Evolutionary conservation across 2,797 vertebrate species (phyloP).

Genomic region (Leuciscus waleckii): DNA sequence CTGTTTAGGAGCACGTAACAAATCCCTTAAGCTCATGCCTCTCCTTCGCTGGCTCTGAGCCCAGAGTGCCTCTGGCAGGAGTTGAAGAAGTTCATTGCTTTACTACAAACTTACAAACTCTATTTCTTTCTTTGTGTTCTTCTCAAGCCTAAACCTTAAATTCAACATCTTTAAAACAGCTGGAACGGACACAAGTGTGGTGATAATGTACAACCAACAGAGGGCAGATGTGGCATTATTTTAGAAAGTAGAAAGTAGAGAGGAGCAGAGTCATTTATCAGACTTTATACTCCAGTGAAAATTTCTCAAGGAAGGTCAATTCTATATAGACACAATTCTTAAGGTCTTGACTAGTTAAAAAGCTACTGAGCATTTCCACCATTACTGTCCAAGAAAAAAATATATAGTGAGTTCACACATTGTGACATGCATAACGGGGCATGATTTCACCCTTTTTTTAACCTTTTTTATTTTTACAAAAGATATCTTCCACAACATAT

Average conservation of each 20-base stretch:
- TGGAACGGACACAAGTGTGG: not conserved
- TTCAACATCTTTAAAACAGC: not conserved
- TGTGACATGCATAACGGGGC: not conserved
- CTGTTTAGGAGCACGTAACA: constrained; percentile 60
- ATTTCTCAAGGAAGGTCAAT: not conserved
- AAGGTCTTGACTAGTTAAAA: not conserved
- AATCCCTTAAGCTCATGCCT: constrained; percentile 59
- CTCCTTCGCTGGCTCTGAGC: constrained; percentile 64
- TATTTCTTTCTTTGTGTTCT: not conserved
- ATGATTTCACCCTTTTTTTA: not conserved
- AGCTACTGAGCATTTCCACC: not conserved
- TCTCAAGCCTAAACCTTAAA: not conserved
- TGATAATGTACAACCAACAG: constrained; percentile 32
- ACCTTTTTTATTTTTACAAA: not conserved
- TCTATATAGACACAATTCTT: not conserved
- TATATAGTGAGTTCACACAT: not conserved
- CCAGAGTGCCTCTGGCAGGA: constrained; percentile 57
- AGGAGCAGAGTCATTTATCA: no score
- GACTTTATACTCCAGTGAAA: not conserved
- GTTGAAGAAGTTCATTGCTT: constrained; percentile 20
- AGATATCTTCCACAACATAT: not conserved
- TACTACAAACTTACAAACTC: not conserved
- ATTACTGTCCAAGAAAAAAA: not conserved
- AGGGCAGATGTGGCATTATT: constrained; percentile 41
- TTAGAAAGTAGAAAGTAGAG: not conserved